Evolutionary conservation across 53 echinoderm and acorn worm genomes (phyloP), one percentile per base, ranked within the genome.

Genomic region (Henricia sp.): DNA sequence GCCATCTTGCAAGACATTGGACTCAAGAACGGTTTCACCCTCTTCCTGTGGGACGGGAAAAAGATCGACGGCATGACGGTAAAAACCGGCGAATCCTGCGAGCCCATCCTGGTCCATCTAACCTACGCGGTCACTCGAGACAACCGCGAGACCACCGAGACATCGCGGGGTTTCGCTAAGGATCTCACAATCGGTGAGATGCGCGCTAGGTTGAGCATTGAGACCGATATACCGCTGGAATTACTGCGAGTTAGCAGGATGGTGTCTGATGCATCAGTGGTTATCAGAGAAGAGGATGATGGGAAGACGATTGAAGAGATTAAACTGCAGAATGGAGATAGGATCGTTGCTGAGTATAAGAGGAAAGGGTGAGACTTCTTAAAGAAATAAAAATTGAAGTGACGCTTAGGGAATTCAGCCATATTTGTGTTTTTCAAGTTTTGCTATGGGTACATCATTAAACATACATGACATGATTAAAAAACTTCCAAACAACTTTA

Each of bases 1-100:
- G 56, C 56, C 23, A 68, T 51, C 52, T 39, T 89, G 27, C 48
- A 84, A 48, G 74, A 84, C 51, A 8, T 72, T 0, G 75, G 46
- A 17, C 48, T 89, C 2, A n/a, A 43, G 6, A 37, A 54, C 52
- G 74, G 74, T 25, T 55, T 50, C 8, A 52, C 52, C 33, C 48
- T 89, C 21, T 74, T 89, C 44, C 64, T 89, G 0, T 89, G 89
- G 89, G 84, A 89, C 54, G 84, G 89, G 30, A 32, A 41, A 17
- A 52, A 96, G 93, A 88, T 96, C 4, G 88, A 88, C 48, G 96
- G 94, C 3, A 88, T 82, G 74, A 46, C 85, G 21, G 77, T 94
- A 24, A 68, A 70, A 37, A 91, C 88, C 2, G 96, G 96, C 23
- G 66, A 71, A 0, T 16, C 67, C 30, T 82, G 86, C 43, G 90